phyloP scores from a whole-genome alignment of 2,113 vertebrate genomes.

The Mungos mungo region DNA sequence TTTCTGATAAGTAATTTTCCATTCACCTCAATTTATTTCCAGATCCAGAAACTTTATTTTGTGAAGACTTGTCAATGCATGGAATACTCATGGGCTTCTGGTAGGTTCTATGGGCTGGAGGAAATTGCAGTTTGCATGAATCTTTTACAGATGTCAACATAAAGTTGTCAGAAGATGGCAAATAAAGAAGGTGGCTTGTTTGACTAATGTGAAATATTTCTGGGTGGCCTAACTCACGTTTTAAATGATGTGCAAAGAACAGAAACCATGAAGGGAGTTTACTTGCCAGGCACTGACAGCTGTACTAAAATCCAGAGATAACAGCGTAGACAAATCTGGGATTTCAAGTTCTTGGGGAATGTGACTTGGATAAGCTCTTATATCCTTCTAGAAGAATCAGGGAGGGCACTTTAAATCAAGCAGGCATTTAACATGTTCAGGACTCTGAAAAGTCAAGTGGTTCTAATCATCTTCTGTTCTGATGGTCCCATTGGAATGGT shows the following conservation, averaged over 20 bases:
- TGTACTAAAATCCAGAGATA: not conserved
- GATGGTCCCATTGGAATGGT: too few relatives aligned
- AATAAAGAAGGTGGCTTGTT: not conserved
- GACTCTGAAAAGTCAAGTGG: not conserved
- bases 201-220: not conserved
- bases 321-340: not conserved
- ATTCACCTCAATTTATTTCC: slow-evolving; percentile 15
- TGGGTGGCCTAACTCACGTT: not conserved
- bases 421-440: not conserved
- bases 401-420: not conserved
- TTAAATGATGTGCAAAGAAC: not conserved
- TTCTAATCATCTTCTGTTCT: not conserved
- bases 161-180: not conserved
- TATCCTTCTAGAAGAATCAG: not conserved
- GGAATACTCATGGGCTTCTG: not conserved
- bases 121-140: not conserved
- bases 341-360: not conserved
- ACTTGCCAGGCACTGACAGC: not conserved
- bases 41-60: not conserved
- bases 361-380: accelerated
- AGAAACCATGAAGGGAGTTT: not conserved
- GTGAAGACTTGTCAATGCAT: not conserved
- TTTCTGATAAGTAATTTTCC: slow-evolving; percentile 1
- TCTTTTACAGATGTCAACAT: not conserved
- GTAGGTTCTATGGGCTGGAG: not conserved